These are phyloP conservation scores for Lydus trimaculatus DNA, from an alignment of 2,888 invertebrate species.

Conservation along the genomic window DNA sequence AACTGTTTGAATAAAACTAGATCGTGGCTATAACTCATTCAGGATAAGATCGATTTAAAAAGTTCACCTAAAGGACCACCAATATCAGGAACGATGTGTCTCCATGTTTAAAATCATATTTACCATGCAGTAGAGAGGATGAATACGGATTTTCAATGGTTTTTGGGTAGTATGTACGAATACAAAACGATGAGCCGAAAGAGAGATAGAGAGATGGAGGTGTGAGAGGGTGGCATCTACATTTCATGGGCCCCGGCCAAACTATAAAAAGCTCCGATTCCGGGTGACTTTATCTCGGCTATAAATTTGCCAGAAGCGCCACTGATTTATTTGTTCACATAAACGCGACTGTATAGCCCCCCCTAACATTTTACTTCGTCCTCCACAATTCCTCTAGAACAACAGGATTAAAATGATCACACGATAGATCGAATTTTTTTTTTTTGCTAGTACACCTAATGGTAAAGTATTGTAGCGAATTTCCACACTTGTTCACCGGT, in stretches of 20 bases:
- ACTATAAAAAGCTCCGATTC: conserved; percentile 62
- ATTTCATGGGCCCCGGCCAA: conserved; percentile 59
- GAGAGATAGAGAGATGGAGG: conserved; percentile 26
- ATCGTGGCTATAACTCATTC: conserved; percentile 47
- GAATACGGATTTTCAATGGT: conserved; percentile 21
- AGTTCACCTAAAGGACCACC: conserved; percentile 56
- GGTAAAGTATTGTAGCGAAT: too few relatives aligned
- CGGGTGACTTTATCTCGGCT: conserved; percentile 62
- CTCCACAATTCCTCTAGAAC: conserved; percentile 6
- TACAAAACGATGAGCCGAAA: conserved; percentile 32
- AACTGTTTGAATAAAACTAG: conserved; percentile 40
- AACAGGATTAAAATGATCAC: background rate
- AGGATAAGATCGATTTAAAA: conserved; percentile 53
- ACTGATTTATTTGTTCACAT: conserved; percentile 63
- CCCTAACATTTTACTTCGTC: conserved; percentile 25
- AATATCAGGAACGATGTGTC: conserved; percentile 50
- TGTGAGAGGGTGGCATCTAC: conserved; percentile 56
- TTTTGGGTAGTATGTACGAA: conserved; percentile 11
- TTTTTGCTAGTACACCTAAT: too few relatives aligned
- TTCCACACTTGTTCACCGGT: background rate
- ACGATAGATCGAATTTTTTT: background rate
- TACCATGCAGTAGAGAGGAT: conserved; percentile 41
- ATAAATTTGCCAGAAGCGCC: conserved; percentile 63
- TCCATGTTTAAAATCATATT: conserved; percentile 60
- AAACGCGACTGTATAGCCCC: conserved; percentile 53